phyloP scores from a whole-genome alignment of 23 tunicate species.

The Aplidium turbinatum region DNA sequence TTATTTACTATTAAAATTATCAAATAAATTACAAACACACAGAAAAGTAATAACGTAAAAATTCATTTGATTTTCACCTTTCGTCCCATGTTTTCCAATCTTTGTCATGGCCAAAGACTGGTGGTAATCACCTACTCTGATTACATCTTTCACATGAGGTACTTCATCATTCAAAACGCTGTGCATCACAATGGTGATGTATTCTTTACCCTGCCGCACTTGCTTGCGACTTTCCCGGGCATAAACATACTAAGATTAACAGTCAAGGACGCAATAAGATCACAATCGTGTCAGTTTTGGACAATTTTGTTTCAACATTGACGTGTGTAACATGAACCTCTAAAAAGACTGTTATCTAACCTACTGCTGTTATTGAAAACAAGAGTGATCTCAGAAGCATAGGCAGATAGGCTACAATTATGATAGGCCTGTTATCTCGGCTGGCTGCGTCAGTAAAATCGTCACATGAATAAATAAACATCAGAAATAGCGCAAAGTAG shows the following conservation, averaged over 20 bases:
- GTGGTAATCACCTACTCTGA: slow-evolving; percentile 85
- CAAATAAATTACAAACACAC: neutral
- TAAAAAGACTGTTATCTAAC: no score
- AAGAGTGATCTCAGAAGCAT: no score
- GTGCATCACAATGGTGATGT: slow-evolving; percentile 82
- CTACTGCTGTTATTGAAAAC: no score
- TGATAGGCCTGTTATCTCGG: no score
- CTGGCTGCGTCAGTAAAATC: no score
- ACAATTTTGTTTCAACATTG: no score
- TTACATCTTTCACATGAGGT: slow-evolving; percentile 58
- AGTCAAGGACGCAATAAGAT: no score
- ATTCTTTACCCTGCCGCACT: slow-evolving; percentile 44
- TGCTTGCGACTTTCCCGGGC: slow-evolving; percentile 73
- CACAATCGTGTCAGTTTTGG: no score
- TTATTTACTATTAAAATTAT: neutral
- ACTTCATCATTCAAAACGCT: slow-evolving; percentile 66
- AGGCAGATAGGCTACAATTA: no score
- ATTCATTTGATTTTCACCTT: slow-evolving; percentile 33
- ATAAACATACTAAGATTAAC: slow-evolving; percentile 95
- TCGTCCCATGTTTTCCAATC: slow-evolving; percentile 47
- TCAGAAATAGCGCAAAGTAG: no score
- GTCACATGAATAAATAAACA: no score
- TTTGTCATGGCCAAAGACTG: slow-evolving; percentile 74
- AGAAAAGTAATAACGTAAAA: neutral
- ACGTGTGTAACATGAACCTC: no score